Evolutionary conservation across 1,140 invertebrate species (phyloP).

Genomic region (Scaptomyza hsui): DNA sequence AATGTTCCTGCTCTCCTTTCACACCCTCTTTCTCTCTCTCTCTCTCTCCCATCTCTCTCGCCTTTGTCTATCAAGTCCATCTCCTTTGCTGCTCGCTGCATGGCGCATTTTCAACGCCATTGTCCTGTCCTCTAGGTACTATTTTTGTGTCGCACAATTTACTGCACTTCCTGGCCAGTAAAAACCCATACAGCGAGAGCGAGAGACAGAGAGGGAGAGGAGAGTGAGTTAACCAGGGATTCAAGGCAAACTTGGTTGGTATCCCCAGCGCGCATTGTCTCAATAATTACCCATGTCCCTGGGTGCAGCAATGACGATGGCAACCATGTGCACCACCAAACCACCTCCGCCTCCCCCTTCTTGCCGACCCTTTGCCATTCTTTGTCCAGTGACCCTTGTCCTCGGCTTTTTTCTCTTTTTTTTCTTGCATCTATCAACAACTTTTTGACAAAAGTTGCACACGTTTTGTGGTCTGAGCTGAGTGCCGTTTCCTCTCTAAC

Average conservation of each 20-base stretch:
- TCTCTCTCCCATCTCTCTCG: background rate
- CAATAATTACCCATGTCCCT: constrained; percentile 76
- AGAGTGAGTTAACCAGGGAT: constrained; percentile 15
- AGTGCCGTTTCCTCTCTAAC: background rate
- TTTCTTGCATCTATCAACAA: constrained; percentile 56
- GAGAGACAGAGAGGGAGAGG: constrained; percentile 4
- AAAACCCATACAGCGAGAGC: constrained; percentile 25
- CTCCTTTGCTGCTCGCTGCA: constrained; percentile 46
- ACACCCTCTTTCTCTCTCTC: background rate
- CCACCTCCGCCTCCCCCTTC: no score
- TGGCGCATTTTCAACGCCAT: constrained; percentile 75
- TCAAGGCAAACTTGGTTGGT: constrained; percentile 41
- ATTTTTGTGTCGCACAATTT: constrained; percentile 78
- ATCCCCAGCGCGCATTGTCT: constrained; percentile 58
- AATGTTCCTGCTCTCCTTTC: constrained; percentile 49
- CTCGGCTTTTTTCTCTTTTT: constrained; percentile 35
- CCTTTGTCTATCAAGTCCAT: constrained; percentile 15
- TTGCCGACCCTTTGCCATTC: background rate
- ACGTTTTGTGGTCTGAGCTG: constrained; percentile 40
- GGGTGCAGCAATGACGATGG: constrained; percentile 29
- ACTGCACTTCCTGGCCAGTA: constrained; percentile 72
- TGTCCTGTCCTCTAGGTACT: constrained; percentile 68
- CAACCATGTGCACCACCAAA: constrained; percentile 19
- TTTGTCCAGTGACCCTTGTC: constrained; percentile 52
- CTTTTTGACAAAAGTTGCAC: constrained; percentile 59